Conservation (phyloP, 2,113 vertebrate genomes). For the Cyphomyrus discorhynchus region DNA sequence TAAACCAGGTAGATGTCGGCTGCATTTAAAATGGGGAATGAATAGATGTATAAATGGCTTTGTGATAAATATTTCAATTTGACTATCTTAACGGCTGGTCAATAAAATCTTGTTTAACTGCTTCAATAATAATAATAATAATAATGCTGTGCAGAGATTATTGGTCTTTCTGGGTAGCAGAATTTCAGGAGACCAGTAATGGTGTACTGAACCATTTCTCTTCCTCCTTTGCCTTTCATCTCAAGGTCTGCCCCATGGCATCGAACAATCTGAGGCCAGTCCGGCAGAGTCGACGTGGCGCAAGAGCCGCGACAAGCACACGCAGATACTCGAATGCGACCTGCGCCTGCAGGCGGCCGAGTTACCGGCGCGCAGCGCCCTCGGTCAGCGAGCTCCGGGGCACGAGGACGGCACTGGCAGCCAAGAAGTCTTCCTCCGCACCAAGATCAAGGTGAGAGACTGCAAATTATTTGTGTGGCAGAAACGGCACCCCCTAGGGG, state of each 20-base stretch:
- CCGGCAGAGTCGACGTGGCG: conserved; percentile 45
- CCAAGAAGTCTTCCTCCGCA: conserved; percentile 45
- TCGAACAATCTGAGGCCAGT: conserved; percentile 53
- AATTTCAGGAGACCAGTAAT: not conserved
- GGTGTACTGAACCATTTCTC: not conserved
- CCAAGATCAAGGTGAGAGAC: conserved; percentile 65
- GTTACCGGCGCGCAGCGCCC: conserved; percentile 56
- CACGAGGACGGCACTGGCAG: conserved; percentile 42
- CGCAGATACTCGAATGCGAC: not conserved
- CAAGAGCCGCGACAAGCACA: not conserved
- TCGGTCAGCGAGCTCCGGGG: conserved; percentile 43
- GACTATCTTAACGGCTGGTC: not conserved
- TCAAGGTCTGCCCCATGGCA: conserved; percentile 34
- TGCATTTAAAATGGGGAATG: not conserved
- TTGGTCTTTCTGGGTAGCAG: not conserved
- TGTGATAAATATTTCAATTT: not conserved
- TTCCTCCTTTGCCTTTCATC: conserved; percentile 41
- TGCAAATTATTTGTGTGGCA: no score
- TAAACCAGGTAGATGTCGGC: not conserved
- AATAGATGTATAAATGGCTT: not conserved
- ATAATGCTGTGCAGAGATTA: not conserved
- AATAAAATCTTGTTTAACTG: not conserved
- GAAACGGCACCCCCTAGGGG: not conserved
- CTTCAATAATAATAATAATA: not conserved
- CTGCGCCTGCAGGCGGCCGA: conserved; percentile 37